These are phyloP conservation scores for Drosophila punjabiensis DNA, from an alignment of 1,140 invertebrate genomes.

Conservation along the genomic window DNA sequence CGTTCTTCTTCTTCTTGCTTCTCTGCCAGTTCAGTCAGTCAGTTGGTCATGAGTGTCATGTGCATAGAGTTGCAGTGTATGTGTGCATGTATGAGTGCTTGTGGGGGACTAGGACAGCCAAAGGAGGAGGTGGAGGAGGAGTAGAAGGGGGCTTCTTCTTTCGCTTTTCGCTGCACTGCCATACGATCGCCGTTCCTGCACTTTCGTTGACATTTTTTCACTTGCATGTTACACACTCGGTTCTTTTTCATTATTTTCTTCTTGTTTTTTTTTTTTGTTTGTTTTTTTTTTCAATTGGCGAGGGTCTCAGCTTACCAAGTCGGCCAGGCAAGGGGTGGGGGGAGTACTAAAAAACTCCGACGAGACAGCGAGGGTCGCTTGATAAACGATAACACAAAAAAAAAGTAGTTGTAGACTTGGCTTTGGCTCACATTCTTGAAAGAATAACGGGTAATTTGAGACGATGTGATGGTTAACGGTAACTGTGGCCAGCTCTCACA, in stretches of 20 bases:
- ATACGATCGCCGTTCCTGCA: slow-evolving; percentile 30
- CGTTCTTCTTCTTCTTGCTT: slow-evolving; percentile 10
- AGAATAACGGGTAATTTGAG: slow-evolving; percentile 40
- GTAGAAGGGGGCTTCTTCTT: slow-evolving; percentile 7
- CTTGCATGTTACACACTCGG: slow-evolving; percentile 28
- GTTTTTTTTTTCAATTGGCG: slow-evolving; percentile 22
- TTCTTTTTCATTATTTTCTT: slow-evolving; percentile 22
- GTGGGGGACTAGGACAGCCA: slow-evolving; percentile 21
- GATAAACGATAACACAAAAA: slow-evolving; percentile 12
- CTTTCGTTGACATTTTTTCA: slow-evolving; percentile 55
- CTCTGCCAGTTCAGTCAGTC: slow-evolving; percentile 70
- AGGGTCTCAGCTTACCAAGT: slow-evolving; percentile 33
- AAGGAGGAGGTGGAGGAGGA: neutral
- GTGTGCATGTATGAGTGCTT: slow-evolving; percentile 8
- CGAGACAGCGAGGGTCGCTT: slow-evolving; percentile 40
- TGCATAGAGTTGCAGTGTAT: slow-evolving; percentile 46
- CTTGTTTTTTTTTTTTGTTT: neutral
- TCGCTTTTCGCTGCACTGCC: slow-evolving; percentile 17
- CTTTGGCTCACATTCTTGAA: slow-evolving; percentile 9
- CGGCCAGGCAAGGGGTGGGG: neutral
- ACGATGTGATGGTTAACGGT: slow-evolving; percentile 40
- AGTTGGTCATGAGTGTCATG: slow-evolving; percentile 84
- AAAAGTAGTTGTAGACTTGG: slow-evolving; percentile 23
- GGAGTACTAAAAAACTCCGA: slow-evolving; percentile 2
- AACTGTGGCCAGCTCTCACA: slow-evolving; percentile 25